Base-by-base conservation (phyloP, 2,888 invertebrate genomes). In the Lymantria monacha region DNA sequence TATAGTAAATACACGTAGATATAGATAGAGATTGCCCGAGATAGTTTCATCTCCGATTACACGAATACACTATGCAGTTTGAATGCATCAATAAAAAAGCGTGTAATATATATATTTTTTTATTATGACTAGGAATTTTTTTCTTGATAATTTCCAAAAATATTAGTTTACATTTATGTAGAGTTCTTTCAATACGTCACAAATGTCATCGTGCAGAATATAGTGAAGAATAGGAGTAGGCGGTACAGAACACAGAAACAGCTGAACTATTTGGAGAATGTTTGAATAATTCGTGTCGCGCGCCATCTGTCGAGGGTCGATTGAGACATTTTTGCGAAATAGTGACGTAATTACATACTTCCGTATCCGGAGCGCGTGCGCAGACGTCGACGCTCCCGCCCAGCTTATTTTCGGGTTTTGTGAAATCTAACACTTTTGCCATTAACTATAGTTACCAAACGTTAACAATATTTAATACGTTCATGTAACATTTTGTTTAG, bases 261-360 rank as follows among this genome's bases (percentile, higher is more conserved):
- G 77, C 74, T 70, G 66, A 79, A 77, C 79, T 80, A 89, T 89
- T 85, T 76, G 79, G 55, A 62, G 84, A 81, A 87, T 88, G 76
- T 75, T 72, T 63, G 78, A 83, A 79, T 78, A 78, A 83, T 82
- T 77, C 79, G 66, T 55, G 67, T 70, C 74, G 70, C 74, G 76
- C 85, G 84, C 86, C 89, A 88, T 87, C 89, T 91, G 90, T 80
- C 83, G 72, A 60, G 69, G 74, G 70, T 62, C 70, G 77, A 89
- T 90, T 87, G 85, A 89, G 87, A 90, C 83, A 89, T 90, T 87
- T 86, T 90, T 85, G 88, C 87, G 63, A 88, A 88, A 88, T 89
- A 81, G 80, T 76, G 64, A 59, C 76, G 74, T 90, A 90, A 91
- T 90, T 88, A 90, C 79, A 74, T 58, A 81, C 81, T 88, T 91